Percentiles rank a stretch among this genome's conserved stretches.
Conservation (phyloP, 2,113 vertebrate genomes). For the Zootoca vivipara region DNA sequence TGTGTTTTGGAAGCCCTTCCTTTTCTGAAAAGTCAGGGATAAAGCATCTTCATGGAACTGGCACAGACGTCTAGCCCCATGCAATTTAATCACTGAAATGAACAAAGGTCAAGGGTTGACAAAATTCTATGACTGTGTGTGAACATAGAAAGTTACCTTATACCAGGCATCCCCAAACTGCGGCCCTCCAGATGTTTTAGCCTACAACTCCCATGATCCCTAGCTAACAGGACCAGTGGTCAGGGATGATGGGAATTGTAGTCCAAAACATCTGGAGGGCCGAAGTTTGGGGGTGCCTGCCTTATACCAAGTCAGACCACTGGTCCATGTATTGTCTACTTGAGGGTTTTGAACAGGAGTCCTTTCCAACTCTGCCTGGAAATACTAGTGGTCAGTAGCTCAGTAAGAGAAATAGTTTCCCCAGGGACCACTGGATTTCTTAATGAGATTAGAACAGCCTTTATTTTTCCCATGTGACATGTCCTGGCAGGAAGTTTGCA, state of each 20-base stretch:
- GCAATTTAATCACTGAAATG: not conserved
- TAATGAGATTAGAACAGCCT: not conserved
- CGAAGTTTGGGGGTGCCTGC: no score
- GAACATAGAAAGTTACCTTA: not conserved
- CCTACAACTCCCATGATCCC: no score
- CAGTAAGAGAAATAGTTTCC: not conserved
- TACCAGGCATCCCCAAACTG: no score
- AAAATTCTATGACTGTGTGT: not conserved
- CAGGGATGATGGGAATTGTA: no score
- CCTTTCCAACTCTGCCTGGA: not conserved
- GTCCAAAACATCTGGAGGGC: no score
- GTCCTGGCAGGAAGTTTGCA: not conserved
- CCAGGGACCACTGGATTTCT: not conserved
- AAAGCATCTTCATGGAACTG: not conserved
- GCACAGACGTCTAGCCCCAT: not conserved
- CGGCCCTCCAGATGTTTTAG: no score
- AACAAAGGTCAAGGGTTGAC: no score
- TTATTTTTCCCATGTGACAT: not conserved
- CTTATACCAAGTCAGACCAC: not conserved
- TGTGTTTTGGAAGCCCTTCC: not conserved
- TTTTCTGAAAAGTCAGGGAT: not conserved
- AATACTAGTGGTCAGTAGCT: not conserved
- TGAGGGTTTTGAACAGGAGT: not conserved
- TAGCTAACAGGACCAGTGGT: no score
- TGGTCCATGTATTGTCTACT: not conserved